Evolutionary conservation across 37 sponge, comb jelly and placozoan genomes (phyloP).

Genomic region (Geodia barretti): DNA sequence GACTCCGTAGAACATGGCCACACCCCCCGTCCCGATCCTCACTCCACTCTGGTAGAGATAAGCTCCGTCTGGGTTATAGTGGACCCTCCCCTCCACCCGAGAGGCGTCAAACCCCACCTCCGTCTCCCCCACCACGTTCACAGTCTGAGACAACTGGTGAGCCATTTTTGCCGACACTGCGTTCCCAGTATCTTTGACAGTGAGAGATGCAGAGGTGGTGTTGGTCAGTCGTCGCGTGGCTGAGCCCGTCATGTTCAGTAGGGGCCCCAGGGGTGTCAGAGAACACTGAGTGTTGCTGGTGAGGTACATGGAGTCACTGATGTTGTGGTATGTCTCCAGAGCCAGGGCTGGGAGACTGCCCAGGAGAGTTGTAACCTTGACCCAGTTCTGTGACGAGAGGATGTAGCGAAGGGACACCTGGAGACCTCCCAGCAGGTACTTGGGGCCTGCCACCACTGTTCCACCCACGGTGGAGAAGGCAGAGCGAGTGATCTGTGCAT

Average conservation of each 20-base stretch:
- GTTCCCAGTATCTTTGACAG: slow-evolving; percentile 37
- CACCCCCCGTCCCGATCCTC: slow-evolving; percentile 44
- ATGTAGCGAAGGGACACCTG: slow-evolving; percentile 42
- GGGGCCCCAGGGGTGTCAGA: slow-evolving; percentile 10
- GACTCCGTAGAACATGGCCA: slow-evolving; percentile 52
- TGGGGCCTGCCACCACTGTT: slow-evolving; percentile 4
- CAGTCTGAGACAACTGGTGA: slow-evolving; percentile 35
- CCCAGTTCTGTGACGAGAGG: slow-evolving; percentile 58
- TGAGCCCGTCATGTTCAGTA: slow-evolving; percentile 13
- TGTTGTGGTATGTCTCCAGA: slow-evolving; percentile 43
- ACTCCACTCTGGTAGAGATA: slow-evolving; percentile 40
- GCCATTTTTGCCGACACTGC: slow-evolving; percentile 7
- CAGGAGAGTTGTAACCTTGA: slow-evolving; percentile 26
- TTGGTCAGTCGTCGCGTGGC: slow-evolving; percentile 40
- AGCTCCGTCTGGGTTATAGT: slow-evolving; percentile 5
- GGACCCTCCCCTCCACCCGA: slow-evolving; percentile 9
- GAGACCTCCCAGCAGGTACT: slow-evolving; percentile 31
- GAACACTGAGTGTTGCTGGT: neutral
- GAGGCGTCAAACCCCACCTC: slow-evolving; percentile 27
- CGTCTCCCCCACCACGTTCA: slow-evolving; percentile 3
- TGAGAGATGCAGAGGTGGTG: slow-evolving; percentile 18
- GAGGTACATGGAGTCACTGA: slow-evolving; percentile 46
- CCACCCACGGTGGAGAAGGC: slow-evolving; percentile 30
- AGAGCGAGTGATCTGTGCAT: slow-evolving; percentile 51
- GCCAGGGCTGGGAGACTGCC: slow-evolving; percentile 23